Evolutionary conservation across 2,797 vertebrate species (phyloP).

Genomic region (Todus mexicanus): DNA sequence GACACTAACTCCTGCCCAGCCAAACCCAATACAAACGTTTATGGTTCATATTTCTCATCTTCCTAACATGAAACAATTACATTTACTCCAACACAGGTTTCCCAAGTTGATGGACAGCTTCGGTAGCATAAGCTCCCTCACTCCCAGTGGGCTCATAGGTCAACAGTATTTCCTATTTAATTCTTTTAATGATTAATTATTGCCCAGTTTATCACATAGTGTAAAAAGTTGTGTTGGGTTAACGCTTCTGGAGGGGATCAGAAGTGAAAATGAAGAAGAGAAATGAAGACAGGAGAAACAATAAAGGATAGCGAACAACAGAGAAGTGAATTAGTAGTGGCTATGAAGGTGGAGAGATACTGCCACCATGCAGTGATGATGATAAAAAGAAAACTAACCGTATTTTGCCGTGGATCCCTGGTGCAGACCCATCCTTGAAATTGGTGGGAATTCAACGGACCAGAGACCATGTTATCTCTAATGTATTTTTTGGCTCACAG

Average conservation of each 20-base stretch:
- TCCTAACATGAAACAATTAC: not conserved
- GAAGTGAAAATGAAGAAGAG: not conserved
- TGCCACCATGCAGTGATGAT: constrained; percentile 43
- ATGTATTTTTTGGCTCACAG: constrained; percentile 53
- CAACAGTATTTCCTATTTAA: not conserved
- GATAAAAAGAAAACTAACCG: not conserved
- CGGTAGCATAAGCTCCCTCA: not conserved
- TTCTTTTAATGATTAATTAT: not conserved
- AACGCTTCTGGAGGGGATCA: not conserved
- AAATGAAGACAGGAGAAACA: not conserved
- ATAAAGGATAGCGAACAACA: not conserved
- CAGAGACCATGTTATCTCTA: not conserved
- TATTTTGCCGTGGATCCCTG: not conserved
- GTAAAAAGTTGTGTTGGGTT: not conserved
- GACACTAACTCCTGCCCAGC: too few relatives aligned
- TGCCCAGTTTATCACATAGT: not conserved
- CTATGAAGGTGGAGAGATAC: not conserved
- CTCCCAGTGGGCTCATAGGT: not conserved
- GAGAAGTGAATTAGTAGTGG: not conserved
- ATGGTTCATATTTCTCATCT: not conserved
- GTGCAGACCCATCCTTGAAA: constrained; percentile 53
- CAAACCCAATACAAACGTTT: too few relatives aligned
- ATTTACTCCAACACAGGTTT: not conserved
- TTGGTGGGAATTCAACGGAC: constrained; percentile 36
- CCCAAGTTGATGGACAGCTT: not conserved